A percentile compares a stretch with the other conserved stretches of the same genome.
phyloP scores from a whole-genome alignment of 2,888 invertebrate genomes.

The Macrosiphum euphorbiae region DNA sequence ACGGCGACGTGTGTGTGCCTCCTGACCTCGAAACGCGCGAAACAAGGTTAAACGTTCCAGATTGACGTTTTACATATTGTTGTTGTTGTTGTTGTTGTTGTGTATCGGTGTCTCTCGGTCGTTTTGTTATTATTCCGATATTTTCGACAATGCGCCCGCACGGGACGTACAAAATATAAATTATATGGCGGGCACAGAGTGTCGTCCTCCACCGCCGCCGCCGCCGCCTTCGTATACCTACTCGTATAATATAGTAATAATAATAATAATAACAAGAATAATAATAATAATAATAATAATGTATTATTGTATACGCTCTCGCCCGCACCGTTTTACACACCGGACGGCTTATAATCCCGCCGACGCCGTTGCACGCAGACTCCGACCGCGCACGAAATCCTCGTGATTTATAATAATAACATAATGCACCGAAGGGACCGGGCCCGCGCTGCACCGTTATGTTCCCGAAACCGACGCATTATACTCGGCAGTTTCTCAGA shows the following conservation, averaged over 20 bases:
- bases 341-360: neutral
- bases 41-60: neutral
- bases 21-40: neutral
- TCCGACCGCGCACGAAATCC: neutral
- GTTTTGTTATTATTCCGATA: neutral
- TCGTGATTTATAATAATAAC: constrained; percentile 1
- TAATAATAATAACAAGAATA: no score
- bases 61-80: neutral
- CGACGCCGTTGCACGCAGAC: neutral
- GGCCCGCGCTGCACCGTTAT: neutral
- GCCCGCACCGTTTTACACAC: neutral
- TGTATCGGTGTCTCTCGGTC: neutral
- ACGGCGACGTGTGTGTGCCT: neutral
- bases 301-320: no score
- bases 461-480: neutral
- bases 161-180: neutral
- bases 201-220: no score
- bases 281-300: no score
- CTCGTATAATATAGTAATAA: no score
- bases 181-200: no score
- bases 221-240: no score
- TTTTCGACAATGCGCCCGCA: constrained; percentile 5
- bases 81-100: neutral
- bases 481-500: neutral
- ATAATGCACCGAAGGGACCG: neutral